Percentiles rank a stretch among this genome's conserved stretches.
These are phyloP conservation scores for cattle (Bos taurus) DNA, from an alignment of 2,113 vertebrate genomes.

Conservation along the genomic window DNA sequence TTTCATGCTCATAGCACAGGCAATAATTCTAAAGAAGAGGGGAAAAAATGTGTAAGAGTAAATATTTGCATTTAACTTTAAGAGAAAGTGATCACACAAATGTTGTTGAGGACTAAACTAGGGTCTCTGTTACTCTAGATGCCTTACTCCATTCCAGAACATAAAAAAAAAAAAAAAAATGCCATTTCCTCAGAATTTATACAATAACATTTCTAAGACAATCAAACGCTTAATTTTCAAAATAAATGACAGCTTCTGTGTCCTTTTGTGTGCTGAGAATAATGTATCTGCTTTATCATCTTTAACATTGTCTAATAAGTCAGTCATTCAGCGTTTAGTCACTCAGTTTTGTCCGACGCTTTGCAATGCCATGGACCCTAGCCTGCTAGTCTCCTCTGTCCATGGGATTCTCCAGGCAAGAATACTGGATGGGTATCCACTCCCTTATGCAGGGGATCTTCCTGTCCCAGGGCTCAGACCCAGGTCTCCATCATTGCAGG, in stretches of 20 bases:
- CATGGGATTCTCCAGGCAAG: not conserved
- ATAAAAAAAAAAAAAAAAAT: not conserved
- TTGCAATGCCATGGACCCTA: not conserved
- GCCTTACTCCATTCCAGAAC: not conserved
- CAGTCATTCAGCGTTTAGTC: not conserved
- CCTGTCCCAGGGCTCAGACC: not conserved
- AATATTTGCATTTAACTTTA: not conserved
- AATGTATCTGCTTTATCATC: not conserved
- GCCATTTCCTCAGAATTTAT: not conserved
- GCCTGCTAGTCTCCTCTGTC: not conserved
- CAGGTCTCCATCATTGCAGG: not conserved
- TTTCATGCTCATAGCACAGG: constrained; percentile 89
- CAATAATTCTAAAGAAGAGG: constrained; percentile 80
- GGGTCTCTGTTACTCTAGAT: not conserved
- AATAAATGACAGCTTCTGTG: not conserved
- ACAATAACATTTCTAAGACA: not conserved
- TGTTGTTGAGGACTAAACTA: not conserved
- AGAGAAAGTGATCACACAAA: not conserved
- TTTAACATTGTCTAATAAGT: not conserved
- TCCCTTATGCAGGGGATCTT: not conserved
- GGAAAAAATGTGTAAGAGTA: not conserved
- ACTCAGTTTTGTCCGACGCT: not conserved
- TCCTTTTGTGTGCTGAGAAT: not conserved
- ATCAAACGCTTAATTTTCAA: not conserved
- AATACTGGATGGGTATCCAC: not conserved